These are phyloP conservation scores for Drosophila neoperkinsi DNA, from an alignment of 2,888 invertebrate species.

Conservation along the genomic window DNA sequence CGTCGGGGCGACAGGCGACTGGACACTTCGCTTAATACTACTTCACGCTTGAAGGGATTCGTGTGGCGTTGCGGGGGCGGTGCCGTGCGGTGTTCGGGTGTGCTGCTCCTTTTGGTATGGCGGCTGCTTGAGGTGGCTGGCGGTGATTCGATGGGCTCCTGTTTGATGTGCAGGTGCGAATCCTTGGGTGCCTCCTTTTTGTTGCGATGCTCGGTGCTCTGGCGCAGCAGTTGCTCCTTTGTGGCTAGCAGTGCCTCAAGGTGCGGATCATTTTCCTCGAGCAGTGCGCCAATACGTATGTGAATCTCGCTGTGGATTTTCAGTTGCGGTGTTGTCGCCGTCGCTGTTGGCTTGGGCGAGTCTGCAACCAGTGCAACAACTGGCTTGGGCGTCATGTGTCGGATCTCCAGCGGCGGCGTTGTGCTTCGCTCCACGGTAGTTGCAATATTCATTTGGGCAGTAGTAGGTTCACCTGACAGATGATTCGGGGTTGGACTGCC, in stretches of 20 bases:
- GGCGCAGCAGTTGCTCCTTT: slow-evolving; percentile 65
- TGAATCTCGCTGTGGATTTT: slow-evolving; percentile 73
- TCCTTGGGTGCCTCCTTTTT: slow-evolving; percentile 44
- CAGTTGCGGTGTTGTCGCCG: slow-evolving; percentile 12
- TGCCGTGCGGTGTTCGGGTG: slow-evolving; percentile 5
- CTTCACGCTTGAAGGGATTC: slow-evolving; percentile 67
- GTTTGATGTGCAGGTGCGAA: slow-evolving; percentile 22
- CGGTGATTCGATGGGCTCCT: slow-evolving; percentile 10
- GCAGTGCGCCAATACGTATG: slow-evolving; percentile 78
- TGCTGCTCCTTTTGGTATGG: slow-evolving; percentile 12
- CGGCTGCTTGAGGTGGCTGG: background rate
- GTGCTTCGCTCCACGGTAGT: slow-evolving; percentile 44
- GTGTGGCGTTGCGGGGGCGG: slow-evolving; percentile 12
- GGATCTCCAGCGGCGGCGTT: slow-evolving; percentile 67
- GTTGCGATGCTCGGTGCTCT: slow-evolving; percentile 65
- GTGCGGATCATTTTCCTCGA: slow-evolving; percentile 78
- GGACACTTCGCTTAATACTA: slow-evolving; percentile 57
- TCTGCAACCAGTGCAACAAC: slow-evolving; percentile 11
- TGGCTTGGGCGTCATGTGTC: slow-evolving; percentile 9
- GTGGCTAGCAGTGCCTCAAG: slow-evolving; percentile 69
- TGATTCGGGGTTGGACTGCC: slow-evolving; percentile 17
- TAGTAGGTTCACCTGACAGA: slow-evolving; percentile 17
- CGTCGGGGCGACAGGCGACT: slow-evolving; percentile 22
- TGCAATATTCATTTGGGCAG: slow-evolving; percentile 29
- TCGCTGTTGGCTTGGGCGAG: slow-evolving; percentile 29